Conservation (phyloP, 2,797 vertebrate genomes). For the Enteromius radiatus region DNA sequence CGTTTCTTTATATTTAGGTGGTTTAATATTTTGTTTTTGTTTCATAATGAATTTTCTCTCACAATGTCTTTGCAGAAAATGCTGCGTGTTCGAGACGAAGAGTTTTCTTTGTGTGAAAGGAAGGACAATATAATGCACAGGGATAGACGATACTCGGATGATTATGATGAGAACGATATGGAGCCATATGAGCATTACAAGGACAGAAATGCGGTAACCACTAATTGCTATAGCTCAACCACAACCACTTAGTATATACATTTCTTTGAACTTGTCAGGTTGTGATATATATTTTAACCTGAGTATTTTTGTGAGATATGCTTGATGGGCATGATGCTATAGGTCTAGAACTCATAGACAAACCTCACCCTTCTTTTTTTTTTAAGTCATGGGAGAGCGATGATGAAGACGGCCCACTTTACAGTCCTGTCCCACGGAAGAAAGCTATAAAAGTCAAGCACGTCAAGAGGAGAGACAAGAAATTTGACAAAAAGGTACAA, state of each 20-base stretch:
- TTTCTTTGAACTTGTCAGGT: constrained; percentile 12
- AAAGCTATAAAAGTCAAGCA: constrained; percentile 95
- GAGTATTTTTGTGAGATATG: neutral
- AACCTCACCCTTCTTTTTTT: constrained; percentile 12
- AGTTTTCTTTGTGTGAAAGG: constrained; percentile 80
- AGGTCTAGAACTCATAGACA: neutral
- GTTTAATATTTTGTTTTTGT: neutral
- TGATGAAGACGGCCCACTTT: constrained; percentile 85
- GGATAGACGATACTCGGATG: constrained; percentile 85
- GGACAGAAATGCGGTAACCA: constrained; percentile 72
- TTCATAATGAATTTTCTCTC: neutral
- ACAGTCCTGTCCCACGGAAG: constrained; percentile 87
- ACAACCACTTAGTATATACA: constrained; percentile 31
- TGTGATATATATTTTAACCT: neutral
- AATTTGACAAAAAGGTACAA: constrained; percentile 91
- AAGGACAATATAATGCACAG: constrained; percentile 84
- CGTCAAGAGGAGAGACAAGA: constrained; percentile 93
- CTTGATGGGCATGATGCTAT: neutral
- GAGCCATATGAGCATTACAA: constrained; percentile 89
- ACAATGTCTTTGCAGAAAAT: constrained; percentile 80
- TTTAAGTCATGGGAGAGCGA: constrained; percentile 88
- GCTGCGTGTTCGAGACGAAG: constrained; percentile 90
- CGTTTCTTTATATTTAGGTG: constrained; percentile 52
- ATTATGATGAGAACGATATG: constrained; percentile 86
- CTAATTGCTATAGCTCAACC: constrained; percentile 68